These are phyloP conservation scores for Drosophila crucigera DNA, from an alignment of 2,888 invertebrate genomes.

Conservation along the genomic window DNA sequence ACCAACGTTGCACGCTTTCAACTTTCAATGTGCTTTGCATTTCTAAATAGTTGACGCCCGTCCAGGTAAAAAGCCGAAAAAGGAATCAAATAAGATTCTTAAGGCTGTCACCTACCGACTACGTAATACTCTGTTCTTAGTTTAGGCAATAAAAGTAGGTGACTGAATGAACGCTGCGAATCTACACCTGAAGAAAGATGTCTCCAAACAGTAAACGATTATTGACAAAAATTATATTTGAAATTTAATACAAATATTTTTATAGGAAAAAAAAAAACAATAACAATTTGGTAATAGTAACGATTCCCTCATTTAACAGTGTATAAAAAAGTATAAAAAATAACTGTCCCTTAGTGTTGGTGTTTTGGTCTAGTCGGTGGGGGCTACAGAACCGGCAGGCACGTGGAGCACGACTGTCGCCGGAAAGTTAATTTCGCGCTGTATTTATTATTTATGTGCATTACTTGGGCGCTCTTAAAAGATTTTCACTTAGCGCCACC, in stretches of 20 bases:
- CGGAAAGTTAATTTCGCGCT: constrained; percentile 77
- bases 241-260: not conserved
- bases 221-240: not conserved
- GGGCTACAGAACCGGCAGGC: constrained; percentile 40
- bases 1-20: constrained; percentile 65
- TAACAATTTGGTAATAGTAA: not conserved
- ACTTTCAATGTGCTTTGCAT: constrained; percentile 82
- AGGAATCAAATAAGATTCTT: not conserved
- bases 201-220: not conserved
- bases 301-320: not conserved
- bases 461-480: constrained; percentile 69
- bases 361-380: constrained; percentile 31
- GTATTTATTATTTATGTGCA: constrained; percentile 78
- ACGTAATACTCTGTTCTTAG: not conserved
- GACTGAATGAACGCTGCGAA: not conserved
- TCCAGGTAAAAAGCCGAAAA: constrained; percentile 41
- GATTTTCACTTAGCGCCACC: constrained; percentile 68
- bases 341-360: constrained; percentile 11
- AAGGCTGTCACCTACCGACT: not conserved
- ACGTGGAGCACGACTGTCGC: constrained; percentile 68
- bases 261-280: not conserved
- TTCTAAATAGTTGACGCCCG: constrained; percentile 75
- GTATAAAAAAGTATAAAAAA: constrained; percentile 6
- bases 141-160: not conserved
- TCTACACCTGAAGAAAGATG: not conserved